Evolutionary conservation across 2,113 vertebrate genomes (phyloP), one percentile per base, ranked within the genome.

Genomic region (Camarhynchus parvulus): DNA sequence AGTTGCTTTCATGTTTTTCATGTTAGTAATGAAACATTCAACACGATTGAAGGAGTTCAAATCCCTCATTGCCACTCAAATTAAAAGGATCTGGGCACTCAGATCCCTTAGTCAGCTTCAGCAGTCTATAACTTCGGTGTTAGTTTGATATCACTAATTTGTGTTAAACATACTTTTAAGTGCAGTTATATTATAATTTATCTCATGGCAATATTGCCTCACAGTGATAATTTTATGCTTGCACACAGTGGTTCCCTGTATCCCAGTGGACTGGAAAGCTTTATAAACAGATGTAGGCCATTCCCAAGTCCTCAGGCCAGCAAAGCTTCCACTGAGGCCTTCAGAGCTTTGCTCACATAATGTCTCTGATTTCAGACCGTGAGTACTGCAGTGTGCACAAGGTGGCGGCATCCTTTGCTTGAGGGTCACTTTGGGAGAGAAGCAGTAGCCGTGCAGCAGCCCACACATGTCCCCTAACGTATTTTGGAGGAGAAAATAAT

Each of bases 121-220:
- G 79, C 47, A 52, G 56, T 59, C 47, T 80, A 0, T 30, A 74
- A 63, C 75, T 90, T 80, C 2, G 6, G 58, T 46, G 46, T 87
- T 80, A 47, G 74, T 77, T 79, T 83, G 81, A 76, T 80, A 42
- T 1, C 64, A 35, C 73, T 94, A 67, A 86, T 93, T 86, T 86
- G 61, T 83, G 41, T 86, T 90, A 89, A 96, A 77, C 28, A 74
- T 18, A 50, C 56, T 83, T 95, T 56, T 49, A 92, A 88, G 73
- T 55, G 44, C 69, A 75, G 47, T 73, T 90, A 64, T 30, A n/a
- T 52, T 91, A 58, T 64, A 63, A 90, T 52, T 47, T 83, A 19
- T 88, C 61, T 94, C 52, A n/a, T 17, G 28, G 59, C 67, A n/a
- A 7, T 56, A 46, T 74, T 95, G 68, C 59, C 79, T 94, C 59